Percentiles rank a stretch among this genome's conserved stretches.
Evolutionary conservation across 92 coral and sea anemone genomes (phyloP).

Genomic region (Anthopleura xanthogrammica): DNA sequence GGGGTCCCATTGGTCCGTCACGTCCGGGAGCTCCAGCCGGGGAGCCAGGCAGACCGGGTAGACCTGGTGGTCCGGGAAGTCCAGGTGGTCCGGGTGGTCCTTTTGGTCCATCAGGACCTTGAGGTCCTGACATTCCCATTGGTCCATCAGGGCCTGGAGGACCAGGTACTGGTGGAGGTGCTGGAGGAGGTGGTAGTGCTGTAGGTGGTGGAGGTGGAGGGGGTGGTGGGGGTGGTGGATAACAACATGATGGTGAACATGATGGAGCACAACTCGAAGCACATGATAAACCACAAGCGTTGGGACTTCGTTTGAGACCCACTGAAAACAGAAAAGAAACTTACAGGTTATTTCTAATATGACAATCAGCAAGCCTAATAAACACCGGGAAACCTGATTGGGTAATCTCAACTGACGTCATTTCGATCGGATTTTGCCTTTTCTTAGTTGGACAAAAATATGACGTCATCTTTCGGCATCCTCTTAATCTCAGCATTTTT

Average conservation of each 20-base stretch:
- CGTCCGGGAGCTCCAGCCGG: conserved; percentile 62
- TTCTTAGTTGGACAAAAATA: no score
- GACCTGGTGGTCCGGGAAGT: conserved; percentile 66
- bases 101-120: conserved; percentile 82
- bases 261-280: conserved; percentile 60
- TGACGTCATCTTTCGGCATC: no score
- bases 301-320: conserved; percentile 66
- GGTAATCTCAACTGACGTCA: no score
- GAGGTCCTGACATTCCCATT: conserved; percentile 67
- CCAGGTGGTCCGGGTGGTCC: conserved; percentile 85
- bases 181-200: conserved; percentile 59
- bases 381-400: no score
- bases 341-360: background rate
- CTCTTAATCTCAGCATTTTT: no score
- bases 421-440: no score
- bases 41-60: conserved; percentile 82
- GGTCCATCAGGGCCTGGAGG: conserved; percentile 90
- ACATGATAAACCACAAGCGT: conserved; percentile 75
- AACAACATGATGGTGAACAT: conserved; percentile 65
- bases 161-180: conserved; percentile 79
- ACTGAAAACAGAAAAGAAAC: background rate
- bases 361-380: no score
- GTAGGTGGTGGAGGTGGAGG: conserved; percentile 60
- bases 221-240: conserved; percentile 53
- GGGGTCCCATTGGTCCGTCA: conserved; percentile 78